phyloP scores from a whole-genome alignment of 1,140 invertebrate genomes.

The Rhopalosiphum padi region DNA sequence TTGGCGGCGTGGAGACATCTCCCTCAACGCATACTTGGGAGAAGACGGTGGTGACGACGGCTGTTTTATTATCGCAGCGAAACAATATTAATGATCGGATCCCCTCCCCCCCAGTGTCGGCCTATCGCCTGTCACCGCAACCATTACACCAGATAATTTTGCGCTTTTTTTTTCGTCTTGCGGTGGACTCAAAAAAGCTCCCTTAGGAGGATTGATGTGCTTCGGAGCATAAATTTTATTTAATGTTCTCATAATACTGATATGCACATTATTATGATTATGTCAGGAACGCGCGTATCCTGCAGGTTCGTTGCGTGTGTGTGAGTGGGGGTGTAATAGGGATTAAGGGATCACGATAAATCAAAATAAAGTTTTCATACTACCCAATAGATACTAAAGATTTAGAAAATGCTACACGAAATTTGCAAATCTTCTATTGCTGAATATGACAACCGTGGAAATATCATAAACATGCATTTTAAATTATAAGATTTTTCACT shows the following conservation, averaged over 20 bases:
- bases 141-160: not conserved
- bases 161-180: not conserved
- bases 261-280: no score
- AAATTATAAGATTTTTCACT: not conserved
- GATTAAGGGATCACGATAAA: no score
- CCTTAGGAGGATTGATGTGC: not conserved
- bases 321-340: no score
- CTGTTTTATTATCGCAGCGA: not conserved
- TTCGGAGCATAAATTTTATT: not conserved
- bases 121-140: not conserved
- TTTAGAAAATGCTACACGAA: not conserved
- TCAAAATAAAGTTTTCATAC: not conserved
- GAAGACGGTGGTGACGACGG: not conserved
- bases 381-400: not conserved
- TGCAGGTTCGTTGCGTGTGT: no score
- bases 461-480: not conserved
- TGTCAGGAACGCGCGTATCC: no score
- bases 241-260: not conserved
- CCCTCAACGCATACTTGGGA: not conserved
- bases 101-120: no score
- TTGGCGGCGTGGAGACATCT: not conserved
- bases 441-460: not conserved
- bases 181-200: not conserved
- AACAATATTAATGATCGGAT: slow-evolving; percentile 13
- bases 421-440: not conserved